Percentiles rank a stretch among this genome's conserved stretches.
These are phyloP conservation scores for Oncopeltus fasciatus DNA, from an alignment of 1,140 invertebrate species.

Conservation along the genomic window DNA sequence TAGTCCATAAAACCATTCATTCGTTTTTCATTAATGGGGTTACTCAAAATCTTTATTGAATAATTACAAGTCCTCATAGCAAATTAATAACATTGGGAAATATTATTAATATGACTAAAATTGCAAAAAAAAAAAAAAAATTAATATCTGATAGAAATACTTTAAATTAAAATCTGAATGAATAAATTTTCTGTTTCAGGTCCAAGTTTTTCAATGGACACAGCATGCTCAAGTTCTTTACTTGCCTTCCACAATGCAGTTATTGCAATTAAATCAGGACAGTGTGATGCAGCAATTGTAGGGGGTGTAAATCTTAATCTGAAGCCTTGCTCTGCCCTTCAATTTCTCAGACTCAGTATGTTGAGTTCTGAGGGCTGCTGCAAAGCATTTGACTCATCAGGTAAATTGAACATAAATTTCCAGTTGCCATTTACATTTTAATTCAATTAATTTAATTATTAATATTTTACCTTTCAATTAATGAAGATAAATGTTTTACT, in stretches of 20 bases:
- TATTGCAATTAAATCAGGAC: slow-evolving; percentile 60
- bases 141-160: too few relatives aligned
- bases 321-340: slow-evolving; percentile 77
- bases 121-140: too few relatives aligned
- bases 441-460: neutral
- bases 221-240: slow-evolving; percentile 87
- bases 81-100: too few relatives aligned
- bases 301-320: slow-evolving; percentile 63
- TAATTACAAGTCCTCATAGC: too few relatives aligned
- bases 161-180: too few relatives aligned
- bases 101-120: too few relatives aligned
- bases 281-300: slow-evolving; percentile 86
- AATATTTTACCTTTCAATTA: neutral
- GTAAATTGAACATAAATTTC: slow-evolving; percentile 30
- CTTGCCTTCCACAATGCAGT: slow-evolving; percentile 79
- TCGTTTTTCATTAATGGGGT: too few relatives aligned
- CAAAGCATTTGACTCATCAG: slow-evolving; percentile 82
- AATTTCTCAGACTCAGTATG: slow-evolving; percentile 86
- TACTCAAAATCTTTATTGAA: too few relatives aligned
- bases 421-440: neutral
- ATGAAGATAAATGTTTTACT: too few relatives aligned
- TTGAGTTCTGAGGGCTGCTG: slow-evolving; percentile 71
- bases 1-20: too few relatives aligned
- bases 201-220: slow-evolving; percentile 85
- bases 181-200: slow-evolving; percentile 34